Evolutionary conservation across 2,113 vertebrate genomes (phyloP), one percentile per base, ranked within the genome.

Genomic region (Cepphus grylle): DNA sequence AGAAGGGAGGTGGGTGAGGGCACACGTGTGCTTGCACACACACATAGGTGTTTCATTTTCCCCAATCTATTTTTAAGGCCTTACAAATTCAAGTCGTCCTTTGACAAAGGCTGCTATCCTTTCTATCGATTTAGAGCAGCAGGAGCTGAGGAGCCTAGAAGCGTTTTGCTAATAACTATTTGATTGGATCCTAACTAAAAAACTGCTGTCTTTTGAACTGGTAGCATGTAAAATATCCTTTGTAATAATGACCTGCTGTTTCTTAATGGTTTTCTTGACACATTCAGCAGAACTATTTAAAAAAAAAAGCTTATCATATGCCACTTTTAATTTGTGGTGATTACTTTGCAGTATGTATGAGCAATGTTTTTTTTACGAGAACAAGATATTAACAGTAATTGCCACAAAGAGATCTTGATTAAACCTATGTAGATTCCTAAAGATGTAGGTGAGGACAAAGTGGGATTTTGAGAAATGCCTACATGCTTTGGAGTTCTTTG

Each of bases 301-400:
- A 71, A 76, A 73, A 38, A 43, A 50, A 40, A 38, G 11, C 21
- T 84, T 55, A 47, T 66, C 22, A 59, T 74, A 43, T 67, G 38
- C 82, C 77, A 91, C 11, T 89, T 94, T 90, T 90, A 74, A 86
- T 76, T 83, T 89, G 47, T 82, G 49, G 83, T 45, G 66, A 88
- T 85, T 91, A 72, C 59, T 77, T 95, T 95, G 93, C 72, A 86
- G 71, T 80, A 61, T 50, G 65, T 38, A 45, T 42, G 61, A 84
- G 66, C 63, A 82, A 23, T 76, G 55, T 71, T 91, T 94, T 94
- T 93, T 89, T 79, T 76, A 81, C 53, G 83, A 83, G 40, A 93
- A 84, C 71, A 79, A 73, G 69, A 34, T 78, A 82, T 52, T 59
- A 86, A 59, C 36, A 90, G 4, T 74, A 90, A 88, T 38, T 83